These are phyloP conservation scores for Oreortyx pictus DNA, from an alignment of 2,797 vertebrate species.

Conservation along the genomic window DNA sequence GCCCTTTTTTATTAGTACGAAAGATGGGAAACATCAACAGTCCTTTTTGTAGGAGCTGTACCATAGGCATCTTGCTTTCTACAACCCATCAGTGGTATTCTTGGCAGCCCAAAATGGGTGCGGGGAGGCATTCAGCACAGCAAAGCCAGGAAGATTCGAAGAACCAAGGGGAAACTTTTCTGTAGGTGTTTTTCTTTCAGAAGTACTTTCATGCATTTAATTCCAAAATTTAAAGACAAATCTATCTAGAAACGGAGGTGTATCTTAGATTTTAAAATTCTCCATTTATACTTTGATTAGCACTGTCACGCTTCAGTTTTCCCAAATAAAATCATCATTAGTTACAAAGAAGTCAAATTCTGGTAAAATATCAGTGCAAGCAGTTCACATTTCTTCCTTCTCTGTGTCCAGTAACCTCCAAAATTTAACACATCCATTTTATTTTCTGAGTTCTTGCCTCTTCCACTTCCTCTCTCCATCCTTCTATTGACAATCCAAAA, in stretches of 20 bases:
- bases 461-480: neutral
- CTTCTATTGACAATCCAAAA: neutral
- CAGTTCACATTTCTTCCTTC: neutral
- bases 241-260: neutral
- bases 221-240: neutral
- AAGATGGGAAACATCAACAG: neutral
- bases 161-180: neutral
- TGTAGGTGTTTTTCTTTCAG: neutral
- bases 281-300: neutral
- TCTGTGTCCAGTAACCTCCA: neutral
- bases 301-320: neutral
- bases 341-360: neutral
- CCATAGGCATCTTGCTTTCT: neutral
- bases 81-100: rapidly evolving
- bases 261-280: neutral
- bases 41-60: neutral
- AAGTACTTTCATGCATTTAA: neutral
- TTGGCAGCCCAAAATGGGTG: neutral
- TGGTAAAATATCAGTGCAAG: neutral
- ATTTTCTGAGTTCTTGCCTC: neutral
- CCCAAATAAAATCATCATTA: neutral
- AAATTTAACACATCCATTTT: neutral
- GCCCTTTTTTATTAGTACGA: rapidly evolving
- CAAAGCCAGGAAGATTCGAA: neutral
- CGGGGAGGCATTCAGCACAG: neutral